phyloP scores from a whole-genome alignment of 2,113 vertebrate species.

The Fregetta grallaria region DNA sequence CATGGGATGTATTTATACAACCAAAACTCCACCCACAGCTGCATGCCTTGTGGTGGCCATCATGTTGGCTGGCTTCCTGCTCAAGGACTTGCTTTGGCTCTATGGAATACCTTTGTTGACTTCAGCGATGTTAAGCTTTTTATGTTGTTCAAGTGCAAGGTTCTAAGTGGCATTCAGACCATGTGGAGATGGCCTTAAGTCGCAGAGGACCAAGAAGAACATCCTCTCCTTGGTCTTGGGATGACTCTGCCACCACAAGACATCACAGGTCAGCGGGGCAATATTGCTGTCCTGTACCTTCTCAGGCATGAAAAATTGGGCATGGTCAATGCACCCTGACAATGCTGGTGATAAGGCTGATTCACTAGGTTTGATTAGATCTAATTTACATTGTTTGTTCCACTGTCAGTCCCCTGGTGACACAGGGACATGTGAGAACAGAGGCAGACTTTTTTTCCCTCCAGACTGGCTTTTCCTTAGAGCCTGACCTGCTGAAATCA shows the following conservation, averaged over 20 bases:
- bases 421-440: slow-evolving; percentile 11
- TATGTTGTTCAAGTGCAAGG: not conserved
- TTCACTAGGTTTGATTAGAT: slow-evolving; percentile 16
- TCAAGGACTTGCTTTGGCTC: not conserved
- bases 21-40: not conserved
- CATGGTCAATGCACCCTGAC: slow-evolving; percentile 19
- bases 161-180: not conserved
- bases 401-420: not conserved
- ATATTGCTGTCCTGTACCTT: not conserved
- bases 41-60: not conserved
- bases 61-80: not conserved
- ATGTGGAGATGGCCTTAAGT: not conserved
- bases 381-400: slow-evolving; percentile 25
- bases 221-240: not conserved
- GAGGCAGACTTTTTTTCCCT: not conserved
- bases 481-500: not conserved
- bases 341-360: not conserved
- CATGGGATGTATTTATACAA: not conserved
- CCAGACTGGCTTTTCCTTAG: not conserved
- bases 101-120: not conserved
- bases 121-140: not conserved
- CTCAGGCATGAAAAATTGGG: not conserved
- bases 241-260: not conserved
- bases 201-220: not conserved
- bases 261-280: not conserved